phyloP scores from a whole-genome alignment of 1,140 invertebrate genomes.

The Micrasema longulum region DNA sequence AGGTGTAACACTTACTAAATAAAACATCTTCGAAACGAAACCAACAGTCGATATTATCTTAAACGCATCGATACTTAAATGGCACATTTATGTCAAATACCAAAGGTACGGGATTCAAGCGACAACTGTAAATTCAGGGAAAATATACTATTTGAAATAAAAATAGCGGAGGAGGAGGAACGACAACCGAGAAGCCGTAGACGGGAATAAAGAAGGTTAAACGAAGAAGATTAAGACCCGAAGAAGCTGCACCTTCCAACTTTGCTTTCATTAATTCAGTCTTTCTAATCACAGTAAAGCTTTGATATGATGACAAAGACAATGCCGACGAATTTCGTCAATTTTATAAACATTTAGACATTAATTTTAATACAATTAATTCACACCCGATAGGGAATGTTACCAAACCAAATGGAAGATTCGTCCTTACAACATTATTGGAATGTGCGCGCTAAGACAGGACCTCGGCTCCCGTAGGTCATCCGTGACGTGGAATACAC shows the following conservation, averaged over 20 bases:
- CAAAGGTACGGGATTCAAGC: constrained; percentile 8
- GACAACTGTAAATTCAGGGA: not conserved
- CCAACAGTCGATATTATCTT: not conserved
- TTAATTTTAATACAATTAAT: constrained; percentile 32
- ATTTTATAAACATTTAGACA: constrained; percentile 33
- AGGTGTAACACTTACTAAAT: constrained; percentile 8
- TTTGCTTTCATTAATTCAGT: constrained; percentile 45
- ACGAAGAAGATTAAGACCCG: too few relatives aligned
- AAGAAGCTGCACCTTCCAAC: not conserved
- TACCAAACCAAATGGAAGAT: constrained; percentile 33
- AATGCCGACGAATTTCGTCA: constrained; percentile 29
- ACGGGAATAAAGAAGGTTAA: too few relatives aligned
- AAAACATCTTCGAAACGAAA: constrained; percentile 26
- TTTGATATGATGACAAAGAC: constrained; percentile 49
- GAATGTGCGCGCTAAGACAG: constrained; percentile 11
- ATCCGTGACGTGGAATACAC: too few relatives aligned
- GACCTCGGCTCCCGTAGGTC: too few relatives aligned
- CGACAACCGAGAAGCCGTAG: not conserved
- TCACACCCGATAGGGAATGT: constrained; percentile 20
- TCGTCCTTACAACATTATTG: constrained; percentile 21
- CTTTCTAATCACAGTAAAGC: constrained; percentile 54
- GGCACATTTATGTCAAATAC: constrained; percentile 25
- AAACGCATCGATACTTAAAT: constrained; percentile 21
- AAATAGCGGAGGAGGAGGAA: not conserved
- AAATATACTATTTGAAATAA: not conserved